Evolutionary conservation across 2,797 vertebrate genomes (phyloP).

Genomic region (Hydrocynus forskahlii): DNA sequence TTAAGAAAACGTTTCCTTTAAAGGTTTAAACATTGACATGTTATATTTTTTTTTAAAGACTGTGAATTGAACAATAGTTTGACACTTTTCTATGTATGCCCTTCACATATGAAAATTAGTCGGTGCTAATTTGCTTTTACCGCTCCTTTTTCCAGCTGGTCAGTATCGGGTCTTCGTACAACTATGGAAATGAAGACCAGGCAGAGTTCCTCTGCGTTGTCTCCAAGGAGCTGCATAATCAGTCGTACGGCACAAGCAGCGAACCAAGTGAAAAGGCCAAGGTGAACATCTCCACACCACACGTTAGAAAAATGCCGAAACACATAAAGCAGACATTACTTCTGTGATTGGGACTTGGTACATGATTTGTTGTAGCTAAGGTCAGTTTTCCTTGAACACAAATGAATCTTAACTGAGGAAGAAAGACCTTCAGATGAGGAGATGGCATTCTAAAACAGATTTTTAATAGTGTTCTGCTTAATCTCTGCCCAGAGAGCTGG

Average conservation of each 20-base stretch:
- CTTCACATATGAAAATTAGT: not conserved
- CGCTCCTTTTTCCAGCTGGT: constrained; percentile 73
- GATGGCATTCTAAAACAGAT: not conserved
- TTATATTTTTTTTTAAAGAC: no score
- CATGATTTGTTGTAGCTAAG: not conserved
- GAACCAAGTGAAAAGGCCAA: constrained; percentile 90
- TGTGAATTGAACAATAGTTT: no score
- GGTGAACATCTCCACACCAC: constrained; percentile 66
- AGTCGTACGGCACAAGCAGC: constrained; percentile 81
- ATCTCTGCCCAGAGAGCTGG: not conserved
- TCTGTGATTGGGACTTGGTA: not conserved
- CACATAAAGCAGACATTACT: not conserved
- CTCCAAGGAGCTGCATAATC: constrained; percentile 88
- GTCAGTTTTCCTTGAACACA: not conserved
- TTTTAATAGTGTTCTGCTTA: not conserved
- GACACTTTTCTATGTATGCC: not conserved
- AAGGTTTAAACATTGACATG: no score
- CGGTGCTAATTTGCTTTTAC: not conserved
- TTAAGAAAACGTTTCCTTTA: no score
- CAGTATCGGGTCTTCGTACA: constrained; percentile 90
- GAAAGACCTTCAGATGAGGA: not conserved
- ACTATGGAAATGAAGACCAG: constrained; percentile 89
- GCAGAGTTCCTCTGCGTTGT: constrained; percentile 90
- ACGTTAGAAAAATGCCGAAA: not conserved
- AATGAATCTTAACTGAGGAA: not conserved